Base-by-base conservation (phyloP, 1,140 invertebrate genomes). In the Drosophila funebris region DNA sequence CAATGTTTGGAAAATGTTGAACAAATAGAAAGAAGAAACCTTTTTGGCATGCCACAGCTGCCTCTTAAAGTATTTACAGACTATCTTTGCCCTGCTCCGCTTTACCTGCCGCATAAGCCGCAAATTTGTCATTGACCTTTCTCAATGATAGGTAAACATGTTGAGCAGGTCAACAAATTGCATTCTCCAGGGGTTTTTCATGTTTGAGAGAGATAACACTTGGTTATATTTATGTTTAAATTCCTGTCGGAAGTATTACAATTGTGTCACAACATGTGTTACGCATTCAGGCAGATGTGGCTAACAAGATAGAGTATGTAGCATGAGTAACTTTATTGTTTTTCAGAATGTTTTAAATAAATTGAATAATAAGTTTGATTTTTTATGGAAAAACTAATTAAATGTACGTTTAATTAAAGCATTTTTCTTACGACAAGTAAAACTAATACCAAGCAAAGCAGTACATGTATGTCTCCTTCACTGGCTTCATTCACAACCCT, bases 21-120 rank as follows among this genome's bases (percentile, higher is more conserved):
- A 36, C 31, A 68, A 60, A 68, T 22, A 67, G 13, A 43, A n/a
- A 16, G 14, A 16, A 31, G 31, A 53, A 60, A 48, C 54, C 61
- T 56, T 48, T 68, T 60, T 60, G 31, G 64, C 64, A 61, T 68
- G 44, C 33, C 33, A 31, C 54, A 67, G 41, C 46, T 50, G 54
- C 27, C 53, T 54, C 27, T 31, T 13, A 43, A 39, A n/a, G n/a
- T 27, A 31, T 62, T 69, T 52, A 39, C 16, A 48, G 66, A 50
- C 60, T 61, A 52, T 24, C 33, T 61, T 14, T 58, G 41, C 27
- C 31, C 24, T 27, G 22, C 22, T 13, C 3, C 24, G n/a, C n/a
- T 29, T 41, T 68, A 68, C 64, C 67, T 54, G 41, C 31, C 9
- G 14, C 18, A 52, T 18, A 27, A 13, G 22, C 50, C 16, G 6